Evolutionary conservation across 1,140 invertebrate genomes (phyloP).

Genomic region (Piezodorus guildinii): DNA sequence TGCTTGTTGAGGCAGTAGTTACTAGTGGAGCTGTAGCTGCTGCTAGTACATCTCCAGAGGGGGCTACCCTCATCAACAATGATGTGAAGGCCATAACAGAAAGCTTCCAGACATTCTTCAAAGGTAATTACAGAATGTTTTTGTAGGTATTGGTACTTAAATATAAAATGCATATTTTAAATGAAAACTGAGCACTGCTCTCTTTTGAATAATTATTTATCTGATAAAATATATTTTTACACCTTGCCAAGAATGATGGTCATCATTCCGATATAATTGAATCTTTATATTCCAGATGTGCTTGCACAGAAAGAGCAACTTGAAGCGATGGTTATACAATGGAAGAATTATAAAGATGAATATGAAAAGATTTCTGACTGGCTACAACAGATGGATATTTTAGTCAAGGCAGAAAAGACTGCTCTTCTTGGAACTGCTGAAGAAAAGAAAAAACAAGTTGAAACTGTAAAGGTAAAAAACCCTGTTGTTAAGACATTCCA

Average conservation of each 20-base stretch:
- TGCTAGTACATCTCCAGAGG: constrained; percentile 63
- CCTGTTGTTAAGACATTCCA: too few relatives aligned
- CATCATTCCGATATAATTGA: too few relatives aligned
- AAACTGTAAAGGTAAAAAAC: constrained; percentile 47
- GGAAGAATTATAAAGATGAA: constrained; percentile 85
- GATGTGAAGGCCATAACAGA: constrained; percentile 73
- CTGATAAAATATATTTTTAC: too few relatives aligned
- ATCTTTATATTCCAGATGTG: constrained; percentile 45
- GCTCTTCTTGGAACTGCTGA: constrained; percentile 64
- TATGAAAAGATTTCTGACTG: constrained; percentile 83
- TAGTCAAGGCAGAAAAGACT: constrained; percentile 82
- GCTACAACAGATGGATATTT: constrained; percentile 85
- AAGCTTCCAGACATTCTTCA: constrained; percentile 73
- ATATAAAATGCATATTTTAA: too few relatives aligned
- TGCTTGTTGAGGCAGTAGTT: constrained; percentile 73
- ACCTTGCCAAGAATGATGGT: too few relatives aligned
- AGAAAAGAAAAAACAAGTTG: constrained; percentile 77
- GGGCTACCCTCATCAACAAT: constrained; percentile 62
- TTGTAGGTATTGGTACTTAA: too few relatives aligned
- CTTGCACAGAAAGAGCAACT: constrained; percentile 72
- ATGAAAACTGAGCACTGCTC: too few relatives aligned
- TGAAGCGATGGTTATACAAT: constrained; percentile 67
- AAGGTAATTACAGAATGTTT: too few relatives aligned
- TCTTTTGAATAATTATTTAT: too few relatives aligned
- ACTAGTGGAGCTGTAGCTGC: constrained; percentile 76